Percentiles rank a stretch among this genome's conserved stretches.
Evolutionary conservation across 2,888 invertebrate genomes (phyloP).

Genomic region (Portevinia maculata): DNA sequence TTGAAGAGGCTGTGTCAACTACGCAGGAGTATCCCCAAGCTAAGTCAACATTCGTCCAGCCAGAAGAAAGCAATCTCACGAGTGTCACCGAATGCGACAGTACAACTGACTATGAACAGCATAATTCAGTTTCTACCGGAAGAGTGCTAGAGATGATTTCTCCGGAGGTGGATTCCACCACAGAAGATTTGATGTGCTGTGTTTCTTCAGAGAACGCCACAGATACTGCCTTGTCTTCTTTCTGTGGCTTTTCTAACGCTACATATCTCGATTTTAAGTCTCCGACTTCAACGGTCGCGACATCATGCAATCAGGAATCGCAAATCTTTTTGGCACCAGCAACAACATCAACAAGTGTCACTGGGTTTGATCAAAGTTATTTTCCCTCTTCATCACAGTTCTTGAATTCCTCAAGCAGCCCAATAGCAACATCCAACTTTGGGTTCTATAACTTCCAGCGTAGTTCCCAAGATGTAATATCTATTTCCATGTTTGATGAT

Average conservation of each 20-base stretch:
- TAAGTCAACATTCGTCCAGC: conserved; percentile 37
- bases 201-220: conserved; percentile 55
- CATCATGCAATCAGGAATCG: conserved; percentile 51
- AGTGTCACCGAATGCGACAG: conserved; percentile 77
- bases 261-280: conserved; percentile 57
- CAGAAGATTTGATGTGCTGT: conserved; percentile 70
- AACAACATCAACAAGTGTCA: conserved; percentile 37
- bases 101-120: conserved; percentile 76
- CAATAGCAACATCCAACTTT: conserved; percentile 51
- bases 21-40: conserved; percentile 54
- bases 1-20: conserved; percentile 69
- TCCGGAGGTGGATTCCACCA: conserved; percentile 77
- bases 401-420: conserved; percentile 30
- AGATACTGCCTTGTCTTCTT: conserved; percentile 54
- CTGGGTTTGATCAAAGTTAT: conserved; percentile 49
- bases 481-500: conserved; percentile 77
- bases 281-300: conserved; percentile 46
- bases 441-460: conserved; percentile 65
- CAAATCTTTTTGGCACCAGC: conserved; percentile 53
- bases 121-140: conserved; percentile 51
- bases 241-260: conserved; percentile 46
- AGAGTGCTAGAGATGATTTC: conserved; percentile 72
- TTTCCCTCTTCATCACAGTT: conserved; percentile 62
- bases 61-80: conserved; percentile 67
- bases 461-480: conserved; percentile 76